Conservation (phyloP, 1,140 invertebrate genomes). For the Chlorops oryzae region DNA sequence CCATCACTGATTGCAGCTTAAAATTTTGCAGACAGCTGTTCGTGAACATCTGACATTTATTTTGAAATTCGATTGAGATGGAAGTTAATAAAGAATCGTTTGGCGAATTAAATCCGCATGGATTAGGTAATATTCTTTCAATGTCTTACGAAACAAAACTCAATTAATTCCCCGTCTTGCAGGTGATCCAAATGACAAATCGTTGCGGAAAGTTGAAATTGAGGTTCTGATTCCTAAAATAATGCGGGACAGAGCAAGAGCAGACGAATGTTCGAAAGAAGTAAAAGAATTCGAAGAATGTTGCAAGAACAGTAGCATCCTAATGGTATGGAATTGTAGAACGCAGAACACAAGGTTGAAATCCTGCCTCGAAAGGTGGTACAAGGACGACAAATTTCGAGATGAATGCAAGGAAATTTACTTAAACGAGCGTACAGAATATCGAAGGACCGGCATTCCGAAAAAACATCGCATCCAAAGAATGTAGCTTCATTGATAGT, state of each 20-base stretch:
- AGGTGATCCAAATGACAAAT: slow-evolving; percentile 80
- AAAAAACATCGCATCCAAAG: slow-evolving; percentile 51
- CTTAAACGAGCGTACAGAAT: slow-evolving; percentile 73
- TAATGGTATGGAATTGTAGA: slow-evolving; percentile 69
- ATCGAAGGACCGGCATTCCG: slow-evolving; percentile 68
- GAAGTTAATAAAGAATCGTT: no score
- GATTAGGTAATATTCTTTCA: slow-evolving; percentile 25
- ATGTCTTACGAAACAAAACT: background rate
- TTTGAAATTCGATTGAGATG: no score
- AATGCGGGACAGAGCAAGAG: slow-evolving; percentile 70
- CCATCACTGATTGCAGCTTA: no score
- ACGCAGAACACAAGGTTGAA: slow-evolving; percentile 62
- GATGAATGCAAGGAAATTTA: slow-evolving; percentile 71
- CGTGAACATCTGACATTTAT: no score
- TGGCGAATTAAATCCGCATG: slow-evolving; percentile 43
- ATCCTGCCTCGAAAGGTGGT: slow-evolving; percentile 70
- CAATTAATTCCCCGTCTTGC: slow-evolving; percentile 23
- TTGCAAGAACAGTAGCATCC: slow-evolving; percentile 60
- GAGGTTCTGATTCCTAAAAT: slow-evolving; percentile 81
- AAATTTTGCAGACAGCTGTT: no score
- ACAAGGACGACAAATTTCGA: slow-evolving; percentile 66
- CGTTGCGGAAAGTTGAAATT: slow-evolving; percentile 74
- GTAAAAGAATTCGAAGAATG: slow-evolving; percentile 70
- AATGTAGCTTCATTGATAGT: no score
- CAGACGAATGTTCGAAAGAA: slow-evolving; percentile 68